Evolutionary conservation across 64 coral and sea anemone genomes (phyloP), one percentile per base, ranked within the genome.

Genomic region (Platygyra sinensis): DNA sequence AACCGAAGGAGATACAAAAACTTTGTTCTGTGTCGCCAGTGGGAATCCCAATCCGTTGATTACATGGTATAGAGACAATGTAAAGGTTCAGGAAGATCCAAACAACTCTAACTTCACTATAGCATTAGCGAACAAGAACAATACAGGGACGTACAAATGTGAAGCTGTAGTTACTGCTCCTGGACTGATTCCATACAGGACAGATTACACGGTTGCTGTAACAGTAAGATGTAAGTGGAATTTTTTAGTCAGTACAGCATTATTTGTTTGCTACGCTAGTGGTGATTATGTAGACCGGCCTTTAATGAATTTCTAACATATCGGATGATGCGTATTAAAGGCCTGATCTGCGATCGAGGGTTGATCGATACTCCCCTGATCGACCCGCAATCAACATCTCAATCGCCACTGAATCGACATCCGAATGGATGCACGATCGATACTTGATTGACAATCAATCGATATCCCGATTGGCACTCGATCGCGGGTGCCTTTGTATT

Each of bases 161-260:
- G 74, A 63, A 87, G 90, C 90, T 80, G 52, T 13, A n/a, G 90
- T 92, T n/a, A n/a, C 19, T 72, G 83, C 52, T n/a, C 62, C 81
- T 1, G 74, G 62, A 67, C 27, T 29, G 22, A 1, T 28, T 52
- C 15, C 22, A 10, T 36, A 31, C 4, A 57, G 4, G 8, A 25
- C 9, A 16, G 11, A 0, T 60, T 86, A 87, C 27, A 29, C 24
- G 25, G 62, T 92, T 1, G 31, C 4, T 17, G 75, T 92, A 16
- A 72, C 4, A 28, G 83, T 87, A 27, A 87, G 52, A 87, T 92
- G 90, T 92, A 72, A 92, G 90, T 92, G 13, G 4, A n/a, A 69
- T 57, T 57, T 39, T 46, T 46, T 46, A 46, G 42, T 46, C 42
- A 46, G 42, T 46, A 46, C 42, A 46, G 42, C 5, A 46, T 46